These are phyloP conservation scores for Harpagifer antarcticus DNA, from an alignment of 2,797 vertebrate species.

Conservation along the genomic window DNA sequence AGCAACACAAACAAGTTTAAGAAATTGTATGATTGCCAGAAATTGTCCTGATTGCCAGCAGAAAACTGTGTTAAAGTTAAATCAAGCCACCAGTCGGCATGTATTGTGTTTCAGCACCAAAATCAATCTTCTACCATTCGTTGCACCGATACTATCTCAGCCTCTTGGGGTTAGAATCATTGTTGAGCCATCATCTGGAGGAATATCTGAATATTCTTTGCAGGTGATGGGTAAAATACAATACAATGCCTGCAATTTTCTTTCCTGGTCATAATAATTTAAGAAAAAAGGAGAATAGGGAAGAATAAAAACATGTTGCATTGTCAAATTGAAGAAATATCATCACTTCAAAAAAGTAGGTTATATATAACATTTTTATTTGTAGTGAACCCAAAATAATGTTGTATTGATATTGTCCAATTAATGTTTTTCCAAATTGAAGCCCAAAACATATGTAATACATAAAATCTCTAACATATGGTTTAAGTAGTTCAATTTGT, in stretches of 20 bases:
- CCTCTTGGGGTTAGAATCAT: slow-evolving; percentile 6
- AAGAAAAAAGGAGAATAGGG: not conserved
- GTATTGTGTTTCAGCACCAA: slow-evolving; percentile 24
- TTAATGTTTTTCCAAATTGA: not conserved
- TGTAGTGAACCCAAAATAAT: not conserved
- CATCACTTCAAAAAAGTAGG: not conserved
- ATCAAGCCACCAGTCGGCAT: not conserved
- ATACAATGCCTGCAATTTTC: too few relatives aligned
- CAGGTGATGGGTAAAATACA: not conserved
- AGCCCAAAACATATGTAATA: not conserved
- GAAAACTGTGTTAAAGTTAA: not conserved
- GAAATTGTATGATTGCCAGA: not conserved
- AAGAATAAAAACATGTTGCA: not conserved
- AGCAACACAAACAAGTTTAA: not conserved
- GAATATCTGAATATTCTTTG: not conserved
- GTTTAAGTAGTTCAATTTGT: not conserved
- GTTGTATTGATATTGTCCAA: not conserved
- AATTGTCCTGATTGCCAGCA: slow-evolving; percentile 2
- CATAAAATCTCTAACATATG: not conserved
- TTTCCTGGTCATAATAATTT: not conserved
- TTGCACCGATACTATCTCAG: not conserved
- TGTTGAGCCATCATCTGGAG: not conserved
- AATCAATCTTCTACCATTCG: slow-evolving; percentile 15
- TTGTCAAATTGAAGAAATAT: not conserved
- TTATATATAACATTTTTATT: not conserved